Conservation (phyloP, 2,113 vertebrate species). For the Dicerorhinus sumatrensis region DNA sequence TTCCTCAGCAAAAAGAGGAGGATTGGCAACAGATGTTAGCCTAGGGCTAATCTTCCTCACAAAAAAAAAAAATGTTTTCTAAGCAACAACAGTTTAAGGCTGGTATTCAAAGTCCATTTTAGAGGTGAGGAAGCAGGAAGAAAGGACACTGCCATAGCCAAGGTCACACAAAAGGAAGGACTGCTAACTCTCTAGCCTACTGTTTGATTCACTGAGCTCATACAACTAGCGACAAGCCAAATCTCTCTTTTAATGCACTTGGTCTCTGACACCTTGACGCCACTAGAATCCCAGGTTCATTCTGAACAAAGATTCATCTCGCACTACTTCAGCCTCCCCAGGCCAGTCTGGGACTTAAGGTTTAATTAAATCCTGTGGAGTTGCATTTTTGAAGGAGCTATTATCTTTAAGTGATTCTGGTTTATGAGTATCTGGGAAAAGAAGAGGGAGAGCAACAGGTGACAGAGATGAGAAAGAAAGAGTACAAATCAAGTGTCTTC, state of each 20-base stretch:
- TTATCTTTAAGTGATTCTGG: constrained; percentile 76
- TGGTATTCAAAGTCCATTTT: constrained; percentile 8
- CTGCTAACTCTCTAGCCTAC: neutral
- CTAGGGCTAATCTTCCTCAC: no score
- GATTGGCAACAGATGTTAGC: no score
- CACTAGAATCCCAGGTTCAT: constrained; percentile 53
- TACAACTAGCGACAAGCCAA: neutral
- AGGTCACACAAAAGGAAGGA: constrained; percentile 40
- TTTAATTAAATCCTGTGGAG: constrained; percentile 78
- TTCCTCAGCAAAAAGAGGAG: no score
- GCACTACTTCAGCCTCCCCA: constrained; percentile 41
- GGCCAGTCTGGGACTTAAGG: constrained; percentile 67
- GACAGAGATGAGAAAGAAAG: constrained; percentile 54
- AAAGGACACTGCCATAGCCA: neutral
- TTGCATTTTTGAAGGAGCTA: constrained; percentile 78
- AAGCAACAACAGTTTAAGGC: neutral
- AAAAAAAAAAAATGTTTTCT: neutral
- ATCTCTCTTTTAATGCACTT: constrained; percentile 44
- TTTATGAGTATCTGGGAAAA: constrained; percentile 73
- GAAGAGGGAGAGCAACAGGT: constrained; percentile 62
- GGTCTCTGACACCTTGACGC: constrained; percentile 67
- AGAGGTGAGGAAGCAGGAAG: neutral
- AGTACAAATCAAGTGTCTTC: constrained; percentile 68
- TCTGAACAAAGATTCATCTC: constrained; percentile 58
- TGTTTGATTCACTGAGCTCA: neutral